phyloP scores from a whole-genome alignment of 2,797 vertebrate genomes.

The Anguilla pacifica region DNA sequence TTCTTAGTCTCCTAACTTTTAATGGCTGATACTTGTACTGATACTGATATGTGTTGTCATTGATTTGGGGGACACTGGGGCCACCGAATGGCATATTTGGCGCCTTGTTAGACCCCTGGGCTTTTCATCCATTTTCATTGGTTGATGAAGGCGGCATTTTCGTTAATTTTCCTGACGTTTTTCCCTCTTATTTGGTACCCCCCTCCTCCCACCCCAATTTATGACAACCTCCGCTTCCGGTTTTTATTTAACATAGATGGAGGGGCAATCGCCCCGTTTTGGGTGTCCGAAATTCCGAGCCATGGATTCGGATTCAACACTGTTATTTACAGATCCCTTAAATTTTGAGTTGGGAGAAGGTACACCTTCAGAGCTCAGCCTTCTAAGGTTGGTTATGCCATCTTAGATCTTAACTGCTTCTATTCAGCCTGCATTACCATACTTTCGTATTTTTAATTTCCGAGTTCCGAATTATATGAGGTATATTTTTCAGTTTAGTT shows the following conservation, averaged over 20 bases:
- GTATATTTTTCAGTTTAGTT: neutral
- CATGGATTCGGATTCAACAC: conserved; percentile 19
- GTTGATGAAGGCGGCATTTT: conserved; percentile 12
- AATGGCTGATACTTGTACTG: neutral
- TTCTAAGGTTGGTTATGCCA: conserved; percentile 31
- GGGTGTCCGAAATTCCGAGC: neutral
- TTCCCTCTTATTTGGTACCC: conserved; percentile 1
- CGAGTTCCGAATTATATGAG: neutral
- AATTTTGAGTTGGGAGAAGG: neutral
- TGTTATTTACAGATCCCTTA: neutral
- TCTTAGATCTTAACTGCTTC: conserved; percentile 3
- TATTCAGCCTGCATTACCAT: conserved; percentile 1
- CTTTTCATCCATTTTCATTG: neutral
- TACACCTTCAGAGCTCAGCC: neutral
- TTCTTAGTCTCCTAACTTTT: neutral
- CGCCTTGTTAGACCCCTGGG: neutral
- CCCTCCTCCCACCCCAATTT: neutral
- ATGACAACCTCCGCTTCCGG: conserved; percentile 31
- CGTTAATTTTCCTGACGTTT: conserved; percentile 25
- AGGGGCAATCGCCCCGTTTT: neutral
- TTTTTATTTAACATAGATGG: neutral
- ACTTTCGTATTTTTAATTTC: neutral
- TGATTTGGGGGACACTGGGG: neutral
- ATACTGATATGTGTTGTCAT: neutral
- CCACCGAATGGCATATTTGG: neutral